These are phyloP conservation scores for Grallaria varia DNA, from an alignment of 2,113 vertebrate genomes.

Conservation along the genomic window DNA sequence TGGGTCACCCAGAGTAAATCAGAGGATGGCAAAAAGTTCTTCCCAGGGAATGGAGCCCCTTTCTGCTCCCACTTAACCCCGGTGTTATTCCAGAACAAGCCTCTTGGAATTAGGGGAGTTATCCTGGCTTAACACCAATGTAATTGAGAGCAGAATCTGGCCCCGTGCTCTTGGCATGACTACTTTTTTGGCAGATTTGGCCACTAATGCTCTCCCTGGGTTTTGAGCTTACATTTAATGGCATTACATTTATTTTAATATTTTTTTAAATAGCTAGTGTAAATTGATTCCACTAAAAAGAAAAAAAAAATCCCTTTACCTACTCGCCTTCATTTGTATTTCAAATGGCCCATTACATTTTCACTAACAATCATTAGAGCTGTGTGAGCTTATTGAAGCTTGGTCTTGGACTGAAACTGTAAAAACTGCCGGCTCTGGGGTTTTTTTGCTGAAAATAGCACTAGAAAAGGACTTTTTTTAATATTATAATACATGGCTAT, in stretches of 20 bases:
- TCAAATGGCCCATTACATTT: conserved; percentile 69
- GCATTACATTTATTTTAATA: conserved; percentile 68
- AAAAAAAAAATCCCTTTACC: conserved; percentile 35
- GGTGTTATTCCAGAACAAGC: not conserved
- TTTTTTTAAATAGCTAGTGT: conserved; percentile 67
- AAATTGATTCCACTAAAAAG: conserved; percentile 60
- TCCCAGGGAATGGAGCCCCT: not conserved
- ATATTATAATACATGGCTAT: not conserved
- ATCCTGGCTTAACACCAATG: conserved; percentile 39
- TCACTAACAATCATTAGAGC: conserved; percentile 65
- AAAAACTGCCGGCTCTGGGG: conserved; percentile 26
- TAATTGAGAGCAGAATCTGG: conserved; percentile 40
- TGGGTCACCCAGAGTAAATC: rapidly evolving
- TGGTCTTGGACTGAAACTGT: conserved; percentile 23
- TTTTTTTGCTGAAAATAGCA: conserved; percentile 3
- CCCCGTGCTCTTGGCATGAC: not conserved
- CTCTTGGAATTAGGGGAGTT: conserved; percentile 29
- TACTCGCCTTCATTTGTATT: conserved; percentile 58
- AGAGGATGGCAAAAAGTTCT: not conserved
- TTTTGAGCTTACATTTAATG: conserved; percentile 56
- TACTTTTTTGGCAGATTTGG: conserved; percentile 61
- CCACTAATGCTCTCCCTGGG: conserved; percentile 42
- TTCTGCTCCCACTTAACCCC: not conserved
- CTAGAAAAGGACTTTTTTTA: not conserved
- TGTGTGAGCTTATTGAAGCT: conserved; percentile 56